Evolutionary conservation across 2,113 vertebrate species (phyloP).

Genomic region (Talpa occidentalis): DNA sequence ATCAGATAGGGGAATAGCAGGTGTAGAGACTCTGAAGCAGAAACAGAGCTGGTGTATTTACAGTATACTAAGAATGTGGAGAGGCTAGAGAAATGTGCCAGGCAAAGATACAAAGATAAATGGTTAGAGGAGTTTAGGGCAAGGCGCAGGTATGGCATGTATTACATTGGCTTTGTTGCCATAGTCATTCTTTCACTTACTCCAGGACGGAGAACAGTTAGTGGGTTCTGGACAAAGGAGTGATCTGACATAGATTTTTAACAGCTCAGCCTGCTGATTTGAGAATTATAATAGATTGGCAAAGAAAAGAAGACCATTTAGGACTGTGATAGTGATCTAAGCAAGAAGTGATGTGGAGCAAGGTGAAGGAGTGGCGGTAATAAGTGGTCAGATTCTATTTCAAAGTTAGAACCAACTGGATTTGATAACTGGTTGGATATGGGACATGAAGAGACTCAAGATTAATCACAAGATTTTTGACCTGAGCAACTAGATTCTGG

Average conservation of each 20-base stretch:
- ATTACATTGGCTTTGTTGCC: neutral
- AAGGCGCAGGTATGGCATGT: neutral
- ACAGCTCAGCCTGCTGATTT: neutral
- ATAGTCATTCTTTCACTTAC: slow-evolving; percentile 50
- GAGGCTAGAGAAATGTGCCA: neutral
- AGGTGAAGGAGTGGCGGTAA: neutral
- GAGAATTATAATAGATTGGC: slow-evolving; percentile 24
- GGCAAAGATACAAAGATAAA: neutral
- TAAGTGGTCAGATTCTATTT: slow-evolving; percentile 18
- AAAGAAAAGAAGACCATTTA: neutral
- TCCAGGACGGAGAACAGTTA: slow-evolving; percentile 28
- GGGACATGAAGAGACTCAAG: neutral
- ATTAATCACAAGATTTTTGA: slow-evolving; percentile 29
- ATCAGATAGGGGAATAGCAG: neutral
- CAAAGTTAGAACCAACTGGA: neutral
- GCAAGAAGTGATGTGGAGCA: neutral
- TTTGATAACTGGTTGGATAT: neutral
- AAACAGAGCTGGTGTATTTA: neutral
- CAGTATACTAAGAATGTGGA: neutral
- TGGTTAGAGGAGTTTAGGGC: neutral
- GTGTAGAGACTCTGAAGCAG: neutral
- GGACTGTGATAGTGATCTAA: neutral
- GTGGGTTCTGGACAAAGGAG: slow-evolving; percentile 7
- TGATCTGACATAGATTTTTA: neutral
- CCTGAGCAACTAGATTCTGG: slow-evolving; percentile 21